These are phyloP conservation scores for Poeciliopsis presidionis DNA, from an alignment of 2,797 vertebrate genomes.

Conservation along the genomic window DNA sequence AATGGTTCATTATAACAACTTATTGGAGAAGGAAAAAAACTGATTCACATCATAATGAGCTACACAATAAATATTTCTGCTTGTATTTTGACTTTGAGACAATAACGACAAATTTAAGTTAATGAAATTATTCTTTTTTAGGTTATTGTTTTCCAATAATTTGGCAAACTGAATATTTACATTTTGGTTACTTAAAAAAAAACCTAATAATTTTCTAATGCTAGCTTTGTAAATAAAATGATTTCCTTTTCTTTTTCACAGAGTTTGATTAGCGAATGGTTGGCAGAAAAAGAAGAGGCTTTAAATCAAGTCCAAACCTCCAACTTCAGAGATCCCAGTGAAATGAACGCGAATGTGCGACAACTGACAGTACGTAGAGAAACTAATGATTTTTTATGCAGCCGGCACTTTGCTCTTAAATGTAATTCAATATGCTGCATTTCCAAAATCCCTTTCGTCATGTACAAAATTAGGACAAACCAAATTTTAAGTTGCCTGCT, in stretches of 20 bases:
- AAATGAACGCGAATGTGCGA: conserved; percentile 90
- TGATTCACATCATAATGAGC: neutral
- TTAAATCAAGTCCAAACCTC: conserved; percentile 90
- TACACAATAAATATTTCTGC: neutral
- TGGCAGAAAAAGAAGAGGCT: conserved; percentile 90
- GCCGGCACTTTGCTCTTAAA: neutral
- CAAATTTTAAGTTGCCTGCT: neutral
- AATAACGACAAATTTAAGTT: neutral
- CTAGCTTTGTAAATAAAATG: conserved; percentile 1
- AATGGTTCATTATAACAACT: neutral
- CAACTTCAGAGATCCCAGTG: conserved; percentile 89
- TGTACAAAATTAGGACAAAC: neutral
- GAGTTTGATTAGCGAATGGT: conserved; percentile 90
- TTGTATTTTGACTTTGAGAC: neutral
- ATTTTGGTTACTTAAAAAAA: neutral
- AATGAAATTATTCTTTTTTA: neutral
- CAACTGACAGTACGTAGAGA: conserved; percentile 89
- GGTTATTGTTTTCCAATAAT: neutral
- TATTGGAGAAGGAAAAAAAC: neutral
- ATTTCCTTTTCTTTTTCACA: conserved; percentile 44
- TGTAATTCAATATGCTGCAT: neutral
- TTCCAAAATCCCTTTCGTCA: neutral
- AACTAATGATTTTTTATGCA: neutral
- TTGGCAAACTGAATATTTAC: neutral
- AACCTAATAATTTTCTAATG: neutral